Percentiles rank a stretch among this genome's conserved stretches.
phyloP scores from a whole-genome alignment of 2,113 vertebrate genomes.

The Platycercus adscitus region DNA sequence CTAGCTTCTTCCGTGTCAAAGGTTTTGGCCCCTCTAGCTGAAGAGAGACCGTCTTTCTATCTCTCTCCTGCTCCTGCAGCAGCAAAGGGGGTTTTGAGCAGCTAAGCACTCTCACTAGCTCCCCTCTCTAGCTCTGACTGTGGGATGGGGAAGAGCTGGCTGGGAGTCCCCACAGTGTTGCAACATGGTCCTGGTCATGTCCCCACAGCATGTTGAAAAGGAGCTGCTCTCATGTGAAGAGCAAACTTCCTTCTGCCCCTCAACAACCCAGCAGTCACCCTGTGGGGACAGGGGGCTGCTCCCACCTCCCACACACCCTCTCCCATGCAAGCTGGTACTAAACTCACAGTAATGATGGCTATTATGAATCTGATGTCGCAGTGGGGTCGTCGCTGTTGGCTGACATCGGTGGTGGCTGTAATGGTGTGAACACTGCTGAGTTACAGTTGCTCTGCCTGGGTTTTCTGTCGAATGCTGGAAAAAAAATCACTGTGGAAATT shows the following conservation, averaged over 20 bases:
- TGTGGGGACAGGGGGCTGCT: background rate
- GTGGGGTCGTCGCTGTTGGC: background rate
- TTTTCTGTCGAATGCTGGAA: background rate
- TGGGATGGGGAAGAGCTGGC: background rate
- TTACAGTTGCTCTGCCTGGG: background rate
- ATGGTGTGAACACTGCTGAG: background rate
- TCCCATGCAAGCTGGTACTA: background rate
- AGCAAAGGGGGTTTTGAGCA: background rate
- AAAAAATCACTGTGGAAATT: background rate
- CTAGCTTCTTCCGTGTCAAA: background rate
- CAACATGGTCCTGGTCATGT: background rate
- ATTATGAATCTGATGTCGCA: background rate
- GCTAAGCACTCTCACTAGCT: background rate
- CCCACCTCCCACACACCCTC: background rate
- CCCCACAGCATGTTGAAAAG: background rate
- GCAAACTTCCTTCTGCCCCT: background rate
- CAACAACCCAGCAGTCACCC: fast-evolving
- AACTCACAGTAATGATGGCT: background rate
- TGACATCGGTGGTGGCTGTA: fast-evolving
- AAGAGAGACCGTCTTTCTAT: background rate
- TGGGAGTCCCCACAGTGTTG: background rate
- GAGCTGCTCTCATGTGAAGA: fast-evolving
- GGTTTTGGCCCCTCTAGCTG: background rate
- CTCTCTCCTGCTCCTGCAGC: background rate
- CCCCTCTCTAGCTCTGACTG: background rate